A percentile compares a stretch with the other conserved stretches of the same genome.
Conservation (phyloP, 2,888 invertebrate genomes). For the Carterocephalus palaemon region DNA sequence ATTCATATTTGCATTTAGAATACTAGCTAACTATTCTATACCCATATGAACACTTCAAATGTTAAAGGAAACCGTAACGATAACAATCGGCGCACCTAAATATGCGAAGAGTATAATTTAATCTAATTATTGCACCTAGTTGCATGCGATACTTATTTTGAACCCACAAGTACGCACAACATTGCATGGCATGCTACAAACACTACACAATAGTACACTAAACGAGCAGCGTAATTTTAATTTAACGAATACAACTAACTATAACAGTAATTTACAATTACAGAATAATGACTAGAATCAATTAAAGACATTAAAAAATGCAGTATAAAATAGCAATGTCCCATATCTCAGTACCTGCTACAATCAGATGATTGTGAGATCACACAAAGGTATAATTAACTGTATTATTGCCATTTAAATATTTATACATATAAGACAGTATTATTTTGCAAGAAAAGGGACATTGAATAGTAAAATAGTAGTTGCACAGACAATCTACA, state of each 20-base stretch:
- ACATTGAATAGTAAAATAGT: constrained; percentile 7
- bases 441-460: constrained; percentile 17
- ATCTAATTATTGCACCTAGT: constrained; percentile 11
- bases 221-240: constrained; percentile 13
- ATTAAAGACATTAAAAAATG: constrained; percentile 38
- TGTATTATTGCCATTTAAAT: constrained; percentile 36
- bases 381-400: too few relatives aligned
- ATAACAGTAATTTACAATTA: constrained; percentile 18
- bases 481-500: constrained; percentile 23
- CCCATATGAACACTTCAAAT: not conserved
- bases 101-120: constrained; percentile 17
- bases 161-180: constrained; percentile 12
- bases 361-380: too few relatives aligned
- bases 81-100: constrained; percentile 8
- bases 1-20: not conserved
- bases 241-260: constrained; percentile 3
- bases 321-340: constrained; percentile 43
- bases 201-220: constrained; percentile 15
- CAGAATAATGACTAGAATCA: constrained; percentile 18
- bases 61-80: not conserved
- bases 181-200: constrained; percentile 12
- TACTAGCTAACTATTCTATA: constrained; percentile 6
- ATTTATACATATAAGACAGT: constrained; percentile 33
- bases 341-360: constrained; percentile 21
- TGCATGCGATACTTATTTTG: constrained; percentile 1